Conservation (phyloP, 2,888 invertebrate species). For the Notodonta dromedarius region DNA sequence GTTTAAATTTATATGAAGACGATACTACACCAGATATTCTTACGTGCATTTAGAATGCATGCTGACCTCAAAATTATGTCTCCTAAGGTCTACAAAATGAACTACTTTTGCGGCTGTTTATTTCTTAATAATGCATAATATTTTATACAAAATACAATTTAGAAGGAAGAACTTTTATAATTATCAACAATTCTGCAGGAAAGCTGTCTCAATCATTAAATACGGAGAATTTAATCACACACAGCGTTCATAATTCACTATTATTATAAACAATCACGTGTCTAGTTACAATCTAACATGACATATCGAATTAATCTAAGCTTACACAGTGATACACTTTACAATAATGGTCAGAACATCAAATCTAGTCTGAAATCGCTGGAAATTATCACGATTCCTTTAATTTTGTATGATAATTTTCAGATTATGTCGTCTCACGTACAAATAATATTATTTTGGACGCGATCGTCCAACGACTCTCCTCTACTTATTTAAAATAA, state of each 20-base stretch:
- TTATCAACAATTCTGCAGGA: no score
- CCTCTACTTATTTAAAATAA: constrained; percentile 22
- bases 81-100: no score
- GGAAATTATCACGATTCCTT: constrained; percentile 59
- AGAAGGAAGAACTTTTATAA: no score
- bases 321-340: constrained; percentile 80
- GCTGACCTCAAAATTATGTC: no score
- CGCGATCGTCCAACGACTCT: constrained; percentile 82
- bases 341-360: constrained; percentile 76
- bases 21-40: constrained; percentile 7
- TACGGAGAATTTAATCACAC: constrained; percentile 41
- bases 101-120: no score
- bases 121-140: no score
- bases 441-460: constrained; percentile 69
- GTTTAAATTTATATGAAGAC: constrained; percentile 40
- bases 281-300: constrained; percentile 78
- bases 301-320: constrained; percentile 77
- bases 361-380: constrained; percentile 65
- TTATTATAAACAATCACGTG: constrained; percentile 66
- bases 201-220: neutral
- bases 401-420: constrained; percentile 57
- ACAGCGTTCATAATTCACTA: constrained; percentile 57
- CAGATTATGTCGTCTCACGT: constrained; percentile 57
- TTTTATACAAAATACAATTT: no score
- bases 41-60: no score